Evolutionary conservation across 2,113 vertebrate species (phyloP).

Genomic region (Chaetodon trifascialis): DNA sequence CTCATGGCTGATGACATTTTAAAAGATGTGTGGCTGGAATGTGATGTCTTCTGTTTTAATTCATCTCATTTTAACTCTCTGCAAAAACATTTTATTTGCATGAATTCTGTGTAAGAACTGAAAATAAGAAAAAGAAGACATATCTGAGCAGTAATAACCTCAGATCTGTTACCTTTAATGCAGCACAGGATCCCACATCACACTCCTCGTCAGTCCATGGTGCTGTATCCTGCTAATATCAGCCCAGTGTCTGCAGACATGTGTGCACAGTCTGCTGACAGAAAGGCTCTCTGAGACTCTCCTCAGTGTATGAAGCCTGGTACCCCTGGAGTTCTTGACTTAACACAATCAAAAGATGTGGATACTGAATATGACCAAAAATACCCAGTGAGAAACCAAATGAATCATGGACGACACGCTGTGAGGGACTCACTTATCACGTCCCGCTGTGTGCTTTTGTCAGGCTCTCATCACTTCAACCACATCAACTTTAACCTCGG

Average conservation of each 20-base stretch:
- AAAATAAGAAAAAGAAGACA: not conserved
- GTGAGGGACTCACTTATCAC: not conserved
- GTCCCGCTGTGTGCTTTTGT: not conserved
- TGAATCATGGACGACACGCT: not conserved
- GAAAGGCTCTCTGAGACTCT: conserved; percentile 13
- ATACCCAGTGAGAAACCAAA: not conserved
- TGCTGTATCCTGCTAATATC: not conserved
- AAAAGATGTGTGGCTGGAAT: not conserved
- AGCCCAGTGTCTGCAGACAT: not conserved
- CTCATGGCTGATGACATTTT: not conserved
- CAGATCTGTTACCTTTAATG: not conserved
- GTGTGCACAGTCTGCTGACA: not conserved
- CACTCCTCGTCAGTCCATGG: not conserved
- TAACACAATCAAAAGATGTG: conserved; percentile 23
- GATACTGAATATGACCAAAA: conserved; percentile 4
- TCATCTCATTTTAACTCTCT: not conserved
- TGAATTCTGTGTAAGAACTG: not conserved
- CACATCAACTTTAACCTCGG: not conserved
- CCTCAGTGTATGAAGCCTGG: conserved; percentile 16
- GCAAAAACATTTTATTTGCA: no score
- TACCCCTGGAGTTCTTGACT: conserved; percentile 19
- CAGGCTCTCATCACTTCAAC: not conserved
- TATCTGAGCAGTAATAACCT: not conserved
- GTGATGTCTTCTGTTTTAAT: not conserved
- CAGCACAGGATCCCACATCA: not conserved